Conservation (phyloP, 2,888 invertebrate genomes). For the Pherbina coryleti region DNA sequence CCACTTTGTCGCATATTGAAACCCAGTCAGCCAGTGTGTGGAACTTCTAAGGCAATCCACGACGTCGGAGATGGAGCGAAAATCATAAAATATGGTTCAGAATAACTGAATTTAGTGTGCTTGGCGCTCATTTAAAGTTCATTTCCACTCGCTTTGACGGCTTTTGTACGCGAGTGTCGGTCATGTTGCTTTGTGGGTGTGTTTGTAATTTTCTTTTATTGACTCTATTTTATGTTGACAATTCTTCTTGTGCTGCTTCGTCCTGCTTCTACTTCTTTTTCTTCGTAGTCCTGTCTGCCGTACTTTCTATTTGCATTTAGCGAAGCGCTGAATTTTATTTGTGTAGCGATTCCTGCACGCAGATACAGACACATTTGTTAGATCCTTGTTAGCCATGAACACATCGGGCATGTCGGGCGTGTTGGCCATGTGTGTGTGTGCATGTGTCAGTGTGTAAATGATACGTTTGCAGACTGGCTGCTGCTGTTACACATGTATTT, state of each 20-base stretch:
- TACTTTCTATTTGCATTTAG: constrained; percentile 26
- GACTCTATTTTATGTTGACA: constrained; percentile 35
- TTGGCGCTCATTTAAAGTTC: constrained; percentile 33
- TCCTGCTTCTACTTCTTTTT: neutral
- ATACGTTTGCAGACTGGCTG: neutral
- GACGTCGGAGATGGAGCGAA: neutral
- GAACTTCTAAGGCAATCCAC: neutral
- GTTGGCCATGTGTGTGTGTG: neutral
- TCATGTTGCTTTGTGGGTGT: neutral
- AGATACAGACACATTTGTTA: neutral
- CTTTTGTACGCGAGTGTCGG: neutral
- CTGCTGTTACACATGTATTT: constrained; percentile 18
- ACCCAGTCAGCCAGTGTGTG: neutral
- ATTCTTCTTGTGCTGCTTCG: constrained; percentile 19
- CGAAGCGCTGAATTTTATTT: constrained; percentile 27
- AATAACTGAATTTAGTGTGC: constrained; percentile 30
- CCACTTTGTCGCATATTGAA: neutral
- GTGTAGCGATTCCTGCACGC: constrained; percentile 13
- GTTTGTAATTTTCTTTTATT: constrained; percentile 35
- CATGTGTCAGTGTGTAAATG: neutral
- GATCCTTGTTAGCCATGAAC: neutral
- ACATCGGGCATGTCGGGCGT: neutral
- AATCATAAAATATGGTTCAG: constrained; percentile 29
- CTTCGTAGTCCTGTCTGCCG: neutral
- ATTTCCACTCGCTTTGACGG: constrained; percentile 30